Percentiles rank a stretch among this genome's conserved stretches.
These are phyloP conservation scores for Pteromalus puparum DNA, from an alignment of 1,140 invertebrate species.

Conservation along the genomic window DNA sequence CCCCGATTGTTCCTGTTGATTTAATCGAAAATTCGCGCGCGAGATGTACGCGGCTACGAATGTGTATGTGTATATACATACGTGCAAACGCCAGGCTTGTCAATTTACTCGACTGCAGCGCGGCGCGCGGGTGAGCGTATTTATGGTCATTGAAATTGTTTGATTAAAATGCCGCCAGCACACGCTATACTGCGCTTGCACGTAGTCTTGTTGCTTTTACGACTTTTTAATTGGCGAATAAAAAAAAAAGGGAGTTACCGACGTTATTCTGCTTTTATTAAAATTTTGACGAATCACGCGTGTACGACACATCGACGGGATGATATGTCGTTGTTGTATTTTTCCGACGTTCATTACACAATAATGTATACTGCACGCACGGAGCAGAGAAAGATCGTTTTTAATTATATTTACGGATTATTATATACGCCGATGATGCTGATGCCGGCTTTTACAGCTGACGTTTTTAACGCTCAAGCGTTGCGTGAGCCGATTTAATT, in stretches of 20 bases:
- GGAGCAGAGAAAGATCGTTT: too few species aligned
- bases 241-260: background rate
- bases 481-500: too few species aligned
- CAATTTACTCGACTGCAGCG: conserved; percentile 24
- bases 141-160: conserved; percentile 47
- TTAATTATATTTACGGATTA: too few species aligned
- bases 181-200: background rate
- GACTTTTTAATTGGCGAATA: conserved; percentile 25
- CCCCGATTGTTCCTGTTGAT: conserved; percentile 26
- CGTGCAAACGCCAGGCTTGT: conserved; percentile 25
- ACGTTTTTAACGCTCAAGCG: too few species aligned
- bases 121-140: conserved; percentile 2
- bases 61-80: background rate
- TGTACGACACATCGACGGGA: too few species aligned
- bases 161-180: conserved; percentile 44
- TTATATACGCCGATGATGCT: too few species aligned
- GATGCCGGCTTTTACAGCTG: too few species aligned
- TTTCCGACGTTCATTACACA: too few species aligned
- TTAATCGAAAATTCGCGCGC: conserved; percentile 37
- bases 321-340: too few species aligned
- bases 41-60: background rate
- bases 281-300: background rate
- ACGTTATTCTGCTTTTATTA: background rate
- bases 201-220: conserved; percentile 25
- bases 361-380: too few species aligned